These are phyloP conservation scores for Molossus molossus DNA, from an alignment of 2,797 vertebrate species.

Conservation along the genomic window DNA sequence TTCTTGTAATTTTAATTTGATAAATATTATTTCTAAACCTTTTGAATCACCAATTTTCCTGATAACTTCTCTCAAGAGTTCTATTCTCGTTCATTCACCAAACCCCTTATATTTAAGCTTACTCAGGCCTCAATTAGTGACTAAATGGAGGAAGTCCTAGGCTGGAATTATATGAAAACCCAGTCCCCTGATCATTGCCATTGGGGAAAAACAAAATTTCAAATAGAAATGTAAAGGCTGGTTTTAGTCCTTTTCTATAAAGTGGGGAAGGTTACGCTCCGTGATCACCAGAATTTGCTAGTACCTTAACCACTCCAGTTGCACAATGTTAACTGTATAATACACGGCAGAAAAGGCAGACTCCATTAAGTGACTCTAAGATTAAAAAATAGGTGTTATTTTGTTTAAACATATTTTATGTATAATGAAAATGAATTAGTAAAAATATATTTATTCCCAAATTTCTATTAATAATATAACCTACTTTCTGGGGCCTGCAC, in stretches of 20 bases:
- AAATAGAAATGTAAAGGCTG: constrained; percentile 48
- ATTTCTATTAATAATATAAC: constrained; percentile 27
- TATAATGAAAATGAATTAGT: constrained; percentile 55
- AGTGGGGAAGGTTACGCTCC: neutral
- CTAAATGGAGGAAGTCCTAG: neutral
- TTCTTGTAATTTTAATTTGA: constrained; percentile 12
- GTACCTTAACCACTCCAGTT: neutral
- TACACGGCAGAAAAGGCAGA: neutral
- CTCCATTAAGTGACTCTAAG: neutral
- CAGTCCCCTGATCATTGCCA: neutral
- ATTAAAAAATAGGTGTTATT: neutral
- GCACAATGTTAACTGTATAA: neutral
- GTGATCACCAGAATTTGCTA: neutral
- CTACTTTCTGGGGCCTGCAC: neutral
- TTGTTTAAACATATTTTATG: constrained; percentile 47
- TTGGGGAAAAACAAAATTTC: constrained; percentile 57
- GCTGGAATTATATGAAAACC: constrained; percentile 13
- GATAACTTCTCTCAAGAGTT: neutral
- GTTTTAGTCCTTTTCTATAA: neutral
- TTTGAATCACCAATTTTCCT: constrained; percentile 3
- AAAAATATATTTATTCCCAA: constrained; percentile 40
- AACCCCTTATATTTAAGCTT: constrained; percentile 39
- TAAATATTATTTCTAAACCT: constrained; percentile 9
- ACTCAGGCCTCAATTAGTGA: constrained; percentile 14
- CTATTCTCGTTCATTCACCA: neutral